A percentile compares a stretch with the other conserved stretches of the same genome.
phyloP scores from a whole-genome alignment of 2,888 invertebrate species.

The Apodemia mormo region DNA sequence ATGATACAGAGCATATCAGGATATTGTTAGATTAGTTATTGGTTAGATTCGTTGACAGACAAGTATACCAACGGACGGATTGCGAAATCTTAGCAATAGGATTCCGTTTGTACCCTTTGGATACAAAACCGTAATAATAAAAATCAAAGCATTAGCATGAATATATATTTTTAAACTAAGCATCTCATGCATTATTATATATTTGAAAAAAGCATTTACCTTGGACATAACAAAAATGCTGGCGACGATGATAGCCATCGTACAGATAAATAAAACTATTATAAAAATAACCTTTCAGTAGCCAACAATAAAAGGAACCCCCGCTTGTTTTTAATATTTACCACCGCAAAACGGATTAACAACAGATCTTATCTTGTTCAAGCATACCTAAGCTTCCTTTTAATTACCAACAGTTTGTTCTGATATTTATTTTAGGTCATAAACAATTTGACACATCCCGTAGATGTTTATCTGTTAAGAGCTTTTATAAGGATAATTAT shows the following conservation, averaged over 20 bases:
- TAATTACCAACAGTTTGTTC: slow-evolving; percentile 25
- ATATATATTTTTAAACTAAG: no score
- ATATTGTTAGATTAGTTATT: no score
- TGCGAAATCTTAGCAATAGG: no score
- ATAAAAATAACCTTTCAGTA: slow-evolving; percentile 15
- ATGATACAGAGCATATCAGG: no score
- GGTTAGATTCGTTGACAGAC: no score
- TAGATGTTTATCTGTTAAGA: background rate
- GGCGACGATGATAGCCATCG: background rate
- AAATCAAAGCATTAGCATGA: no score
- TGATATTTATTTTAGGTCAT: slow-evolving; percentile 30
- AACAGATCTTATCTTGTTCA: slow-evolving; percentile 9
- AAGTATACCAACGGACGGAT: no score
- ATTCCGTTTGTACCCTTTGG: no score
- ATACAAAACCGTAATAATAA: no score
- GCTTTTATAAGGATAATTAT: slow-evolving; percentile 24
- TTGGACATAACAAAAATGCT: background rate
- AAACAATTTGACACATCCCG: slow-evolving; percentile 28
- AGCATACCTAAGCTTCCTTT: slow-evolving; percentile 15
- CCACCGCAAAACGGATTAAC: slow-evolving; percentile 17
- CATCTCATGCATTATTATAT: no score
- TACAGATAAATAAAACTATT: slow-evolving; percentile 2
- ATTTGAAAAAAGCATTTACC: no score
- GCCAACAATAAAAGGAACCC: slow-evolving; percentile 13
- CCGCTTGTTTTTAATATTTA: slow-evolving; percentile 9